Conservation (phyloP, 2,888 invertebrate genomes). For the Ormia ochracea region DNA sequence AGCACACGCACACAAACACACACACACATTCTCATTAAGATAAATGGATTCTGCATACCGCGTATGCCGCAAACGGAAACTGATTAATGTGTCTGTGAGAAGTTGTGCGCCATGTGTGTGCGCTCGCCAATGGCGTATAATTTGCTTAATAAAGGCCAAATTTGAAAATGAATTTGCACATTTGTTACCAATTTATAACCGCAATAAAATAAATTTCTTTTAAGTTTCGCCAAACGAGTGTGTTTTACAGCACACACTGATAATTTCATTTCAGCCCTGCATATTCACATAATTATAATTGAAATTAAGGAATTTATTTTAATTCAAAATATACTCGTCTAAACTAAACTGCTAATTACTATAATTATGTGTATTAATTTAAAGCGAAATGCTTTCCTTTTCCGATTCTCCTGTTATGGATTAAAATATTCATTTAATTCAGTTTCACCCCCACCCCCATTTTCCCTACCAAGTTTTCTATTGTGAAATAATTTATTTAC, state of each 20-base stretch:
- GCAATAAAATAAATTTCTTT: constrained; percentile 30
- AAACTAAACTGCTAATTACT: too few relatives aligned
- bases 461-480: too few relatives aligned
- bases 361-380: too few relatives aligned
- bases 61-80: constrained; percentile 39
- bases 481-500: too few relatives aligned
- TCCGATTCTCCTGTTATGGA: too few relatives aligned
- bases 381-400: too few relatives aligned
- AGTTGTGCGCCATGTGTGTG: neutral
- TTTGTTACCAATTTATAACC: constrained; percentile 69
- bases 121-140: neutral
- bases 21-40: neutral
- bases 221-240: neutral
- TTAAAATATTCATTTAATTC: too few relatives aligned
- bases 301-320: neutral
- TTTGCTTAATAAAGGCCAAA: neutral
- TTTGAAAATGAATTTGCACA: constrained; percentile 64
- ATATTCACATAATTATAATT: neutral
- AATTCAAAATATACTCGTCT: neutral
- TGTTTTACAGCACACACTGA: neutral
- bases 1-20: neutral
- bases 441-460: too few relatives aligned
- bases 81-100: constrained; percentile 20
- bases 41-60: constrained; percentile 14
- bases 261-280: neutral